Evolutionary conservation across 2,797 vertebrate genomes (phyloP).

Genomic region (Cryptoprocta ferox): DNA sequence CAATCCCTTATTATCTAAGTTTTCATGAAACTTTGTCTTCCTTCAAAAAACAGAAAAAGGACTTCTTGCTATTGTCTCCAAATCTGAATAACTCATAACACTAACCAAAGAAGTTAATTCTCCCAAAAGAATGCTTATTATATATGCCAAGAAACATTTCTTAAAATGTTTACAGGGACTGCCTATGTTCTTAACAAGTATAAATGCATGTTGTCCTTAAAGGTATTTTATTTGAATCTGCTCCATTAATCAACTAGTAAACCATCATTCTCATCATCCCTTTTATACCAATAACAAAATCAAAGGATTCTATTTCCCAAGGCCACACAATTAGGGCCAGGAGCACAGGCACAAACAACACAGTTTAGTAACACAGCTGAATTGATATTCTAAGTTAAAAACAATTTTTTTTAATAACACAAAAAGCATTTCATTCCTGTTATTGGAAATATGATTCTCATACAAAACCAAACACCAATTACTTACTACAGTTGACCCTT

Average conservation of each 20-base stretch:
- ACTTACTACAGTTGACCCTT: not conserved
- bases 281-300: not conserved
- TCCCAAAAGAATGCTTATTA: not conserved
- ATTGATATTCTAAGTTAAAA: not conserved
- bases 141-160: not conserved
- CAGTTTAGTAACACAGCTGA: not conserved
- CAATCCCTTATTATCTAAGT: constrained; percentile 9
- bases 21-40: constrained; percentile 24
- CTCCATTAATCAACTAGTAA: not conserved
- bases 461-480: constrained; percentile 32
- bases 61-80: not conserved
- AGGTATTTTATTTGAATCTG: constrained; percentile 40
- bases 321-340: not conserved
- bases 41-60: not conserved
- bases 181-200: not conserved
- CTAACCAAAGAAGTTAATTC: constrained; percentile 31
- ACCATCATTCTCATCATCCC: not conserved
- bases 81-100: not conserved
- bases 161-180: not conserved
- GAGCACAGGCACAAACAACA: not conserved
- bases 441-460: constrained; percentile 46
- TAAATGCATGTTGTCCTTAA: not conserved
- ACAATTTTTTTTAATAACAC: not conserved
- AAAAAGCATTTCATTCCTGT: not conserved
- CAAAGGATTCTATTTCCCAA: constrained; percentile 41